Conservation (phyloP, 2,113 vertebrate species). For the Vombatus ursinus region DNA sequence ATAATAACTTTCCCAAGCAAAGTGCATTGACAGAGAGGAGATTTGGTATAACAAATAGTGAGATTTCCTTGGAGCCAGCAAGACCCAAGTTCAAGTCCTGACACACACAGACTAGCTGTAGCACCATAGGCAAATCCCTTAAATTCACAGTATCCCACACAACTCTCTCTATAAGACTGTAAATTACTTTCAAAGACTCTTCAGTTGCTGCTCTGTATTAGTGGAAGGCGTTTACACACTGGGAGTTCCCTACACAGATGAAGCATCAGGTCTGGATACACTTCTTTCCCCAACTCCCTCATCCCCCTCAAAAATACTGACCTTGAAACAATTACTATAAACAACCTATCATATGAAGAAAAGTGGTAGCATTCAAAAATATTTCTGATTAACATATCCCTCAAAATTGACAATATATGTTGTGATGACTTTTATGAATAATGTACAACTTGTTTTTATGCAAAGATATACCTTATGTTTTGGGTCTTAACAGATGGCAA, state of each 20-base stretch:
- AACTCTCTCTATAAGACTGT: background rate
- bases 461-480: conserved; percentile 16
- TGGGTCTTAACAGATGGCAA: conserved; percentile 73
- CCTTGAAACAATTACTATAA: background rate
- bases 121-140: background rate
- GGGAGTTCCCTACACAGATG: background rate
- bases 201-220: background rate
- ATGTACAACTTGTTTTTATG: conserved; percentile 60
- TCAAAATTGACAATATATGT: conserved; percentile 2
- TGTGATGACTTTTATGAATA: conserved; percentile 63
- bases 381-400: conserved; percentile 47
- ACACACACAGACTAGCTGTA: background rate
- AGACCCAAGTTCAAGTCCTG: background rate
- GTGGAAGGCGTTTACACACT: background rate
- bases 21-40: background rate
- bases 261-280: background rate
- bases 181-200: background rate
- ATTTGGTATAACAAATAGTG: background rate
- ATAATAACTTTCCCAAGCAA: background rate
- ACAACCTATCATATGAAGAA: background rate
- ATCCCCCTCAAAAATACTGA: background rate
- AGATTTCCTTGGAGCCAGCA: background rate
- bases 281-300: background rate
- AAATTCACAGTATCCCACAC: background rate
- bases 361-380: conserved; percentile 47